phyloP scores from a whole-genome alignment of 2,797 vertebrate species.

The Neoniphon sammara region DNA sequence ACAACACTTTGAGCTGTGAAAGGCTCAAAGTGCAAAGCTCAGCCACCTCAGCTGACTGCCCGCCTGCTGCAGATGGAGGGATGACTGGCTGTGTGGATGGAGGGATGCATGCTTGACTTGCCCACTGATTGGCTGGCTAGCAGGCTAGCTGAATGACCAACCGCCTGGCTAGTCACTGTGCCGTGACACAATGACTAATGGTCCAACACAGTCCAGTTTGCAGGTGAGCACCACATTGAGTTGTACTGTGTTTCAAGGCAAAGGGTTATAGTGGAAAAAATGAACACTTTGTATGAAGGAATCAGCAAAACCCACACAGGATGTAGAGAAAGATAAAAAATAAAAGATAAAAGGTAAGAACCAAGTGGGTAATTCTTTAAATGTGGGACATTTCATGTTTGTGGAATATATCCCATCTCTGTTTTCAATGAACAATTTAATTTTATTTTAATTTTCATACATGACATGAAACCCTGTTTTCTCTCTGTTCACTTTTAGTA shows the following conservation, averaged over 20 bases:
- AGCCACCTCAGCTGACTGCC: conserved; percentile 15
- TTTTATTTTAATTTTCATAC: too few relatives aligned
- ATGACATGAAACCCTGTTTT: too few relatives aligned
- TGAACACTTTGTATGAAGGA: conserved; percentile 35
- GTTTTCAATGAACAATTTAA: too few relatives aligned
- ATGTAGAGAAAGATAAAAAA: neutral
- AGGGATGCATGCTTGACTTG: conserved; percentile 17
- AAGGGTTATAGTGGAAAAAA: conserved; percentile 64
- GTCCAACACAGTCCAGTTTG: conserved; percentile 16
- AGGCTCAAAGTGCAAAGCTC: conserved; percentile 2
- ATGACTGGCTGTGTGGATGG: conserved; percentile 7
- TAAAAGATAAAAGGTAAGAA: conserved; percentile 3
- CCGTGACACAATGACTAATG: conserved; percentile 53
- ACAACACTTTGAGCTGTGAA: conserved; percentile 29
- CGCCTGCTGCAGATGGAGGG: conserved; percentile 4
- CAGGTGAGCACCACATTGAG: conserved; percentile 35
- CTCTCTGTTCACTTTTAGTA: too few relatives aligned
- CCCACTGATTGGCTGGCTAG: conserved; percentile 28
- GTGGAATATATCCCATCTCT: neutral
- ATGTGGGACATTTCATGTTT: neutral
- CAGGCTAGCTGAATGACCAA: conserved; percentile 28
- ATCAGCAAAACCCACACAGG: conserved; percentile 8
- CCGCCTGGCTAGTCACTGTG: conserved; percentile 16
- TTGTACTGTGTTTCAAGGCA: conserved; percentile 53
- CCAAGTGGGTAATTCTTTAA: neutral